A percentile compares a stretch with the other conserved stretches of the same genome.
Conservation (phyloP, 2,888 invertebrate genomes). For the Platerodrilus igneus region DNA sequence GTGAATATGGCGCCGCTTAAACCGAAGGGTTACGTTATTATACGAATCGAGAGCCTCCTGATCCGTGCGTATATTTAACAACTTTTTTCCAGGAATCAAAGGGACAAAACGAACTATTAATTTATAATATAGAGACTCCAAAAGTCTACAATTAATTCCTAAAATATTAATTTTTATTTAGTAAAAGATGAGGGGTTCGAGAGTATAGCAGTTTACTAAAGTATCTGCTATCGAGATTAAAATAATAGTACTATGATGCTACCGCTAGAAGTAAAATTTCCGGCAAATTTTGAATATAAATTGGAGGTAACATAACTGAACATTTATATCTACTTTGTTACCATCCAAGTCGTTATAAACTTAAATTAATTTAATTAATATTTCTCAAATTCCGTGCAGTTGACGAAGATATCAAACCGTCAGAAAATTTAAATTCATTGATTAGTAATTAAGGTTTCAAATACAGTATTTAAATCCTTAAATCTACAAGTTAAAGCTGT, state of each 20-base stretch:
- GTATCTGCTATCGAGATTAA: slow-evolving; percentile 38
- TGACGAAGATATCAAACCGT: too few relatives aligned
- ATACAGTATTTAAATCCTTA: too few relatives aligned
- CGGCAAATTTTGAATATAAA: slow-evolving; percentile 16
- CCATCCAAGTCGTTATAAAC: too few relatives aligned
- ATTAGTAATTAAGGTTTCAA: too few relatives aligned
- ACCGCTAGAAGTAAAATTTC: slow-evolving; percentile 35
- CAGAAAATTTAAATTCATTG: too few relatives aligned
- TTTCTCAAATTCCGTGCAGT: too few relatives aligned
- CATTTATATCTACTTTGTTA: too few relatives aligned
- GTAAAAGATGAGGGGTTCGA: slow-evolving; percentile 61
- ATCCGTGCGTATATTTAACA: slow-evolving; percentile 30
- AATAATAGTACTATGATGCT: slow-evolving; percentile 37
- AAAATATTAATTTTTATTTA: slow-evolving; percentile 44
- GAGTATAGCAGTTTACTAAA: slow-evolving; percentile 52
- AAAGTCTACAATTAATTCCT: slow-evolving; percentile 8
- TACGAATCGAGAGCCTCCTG: slow-evolving; percentile 43
- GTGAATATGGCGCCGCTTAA: slow-evolving; percentile 76
- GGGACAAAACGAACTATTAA: slow-evolving; percentile 27
- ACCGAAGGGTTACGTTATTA: slow-evolving; percentile 49
- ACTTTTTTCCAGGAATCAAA: slow-evolving; percentile 17
- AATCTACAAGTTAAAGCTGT: too few relatives aligned
- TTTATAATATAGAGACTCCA: slow-evolving; percentile 15
- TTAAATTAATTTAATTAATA: too few relatives aligned
- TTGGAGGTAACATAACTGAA: too few relatives aligned